Base-by-base conservation (phyloP, 2,888 invertebrate species). In the Ectemnius lituratus region DNA sequence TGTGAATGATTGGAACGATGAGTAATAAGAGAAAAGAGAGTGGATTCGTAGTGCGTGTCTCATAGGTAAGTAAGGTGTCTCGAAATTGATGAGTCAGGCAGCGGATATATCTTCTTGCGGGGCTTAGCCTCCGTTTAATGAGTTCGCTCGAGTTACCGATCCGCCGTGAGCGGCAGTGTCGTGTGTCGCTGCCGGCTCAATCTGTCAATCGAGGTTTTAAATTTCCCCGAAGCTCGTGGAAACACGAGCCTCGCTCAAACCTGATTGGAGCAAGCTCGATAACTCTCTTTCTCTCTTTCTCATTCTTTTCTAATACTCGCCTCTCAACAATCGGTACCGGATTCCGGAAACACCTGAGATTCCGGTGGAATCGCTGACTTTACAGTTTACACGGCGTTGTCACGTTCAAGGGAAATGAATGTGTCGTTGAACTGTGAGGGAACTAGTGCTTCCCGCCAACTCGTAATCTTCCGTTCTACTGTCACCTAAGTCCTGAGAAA, bases 61-160 rank as follows among this genome's bases (percentile, higher is more conserved):
- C 70, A 62, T 47, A 73, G 64, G 56, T 47, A 70, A 81, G 76
- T 72, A 75, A 73, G 76, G 64, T 72, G 67, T 75, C 71, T 62
- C 46, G 61, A 82, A 65, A 79, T 74, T 73, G 75, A 75, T 79
- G 81, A 81, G 76, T 81, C 81, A 81, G 63, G 13, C 57, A 52
- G 70, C 79, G 73, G 77, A 81, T 79, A 75, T 82, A 82, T 77
- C 76, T 77, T 72, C 75, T 81, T 81, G 76, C 76, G 62, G 13
- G 57, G 63, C 66, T 61, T 23, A 8, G 57, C 47, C 23, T 60
- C 59, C 28, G 64, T 56, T 70, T 76, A 76, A 79, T 75, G 73
- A 75, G 73, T 75, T 81, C 52, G 52, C 67, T 81, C 75, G 75
- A 65, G 67, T 79, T 76, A 76, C 68, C 67, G 71, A 75, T 79